phyloP scores from a whole-genome alignment of 2,113 vertebrate species.

The Leucosticte australis region DNA sequence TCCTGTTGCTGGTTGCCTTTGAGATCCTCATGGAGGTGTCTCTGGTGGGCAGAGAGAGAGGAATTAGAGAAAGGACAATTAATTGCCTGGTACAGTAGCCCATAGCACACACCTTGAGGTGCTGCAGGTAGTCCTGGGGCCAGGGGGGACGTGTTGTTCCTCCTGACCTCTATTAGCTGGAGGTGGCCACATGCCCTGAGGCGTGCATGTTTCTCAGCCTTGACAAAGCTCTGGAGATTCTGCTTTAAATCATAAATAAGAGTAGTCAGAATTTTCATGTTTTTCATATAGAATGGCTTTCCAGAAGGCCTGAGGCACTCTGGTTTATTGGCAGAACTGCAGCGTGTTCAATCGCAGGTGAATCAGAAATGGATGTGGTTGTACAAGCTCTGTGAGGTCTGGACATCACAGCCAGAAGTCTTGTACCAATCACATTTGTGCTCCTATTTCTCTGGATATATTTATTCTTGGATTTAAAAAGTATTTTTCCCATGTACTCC shows the following conservation, averaged over 20 bases:
- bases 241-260: not conserved
- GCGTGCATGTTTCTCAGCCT: not conserved
- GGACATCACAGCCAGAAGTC: not conserved
- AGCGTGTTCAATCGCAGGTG: not conserved
- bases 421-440: not conserved
- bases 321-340: not conserved
- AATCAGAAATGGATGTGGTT: not conserved
- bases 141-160: not conserved
- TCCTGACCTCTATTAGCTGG: not conserved
- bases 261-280: not conserved
- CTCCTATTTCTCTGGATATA: not conserved
- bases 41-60: not conserved
- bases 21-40: rapidly evolving
- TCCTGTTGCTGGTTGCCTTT: not conserved
- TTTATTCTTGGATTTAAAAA: not conserved
- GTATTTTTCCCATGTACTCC: not conserved
- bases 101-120: not conserved
- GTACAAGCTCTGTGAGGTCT: not conserved
- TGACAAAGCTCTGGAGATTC: not conserved
- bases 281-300: not conserved
- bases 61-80: not conserved
- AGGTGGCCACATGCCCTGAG: not conserved
- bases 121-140: not conserved
- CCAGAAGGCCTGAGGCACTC: not conserved
- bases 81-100: not conserved